A percentile compares a stretch with the other conserved stretches of the same genome.
Evolutionary conservation across 2,888 invertebrate genomes (phyloP).

Genomic region (Cancer borealis): DNA sequence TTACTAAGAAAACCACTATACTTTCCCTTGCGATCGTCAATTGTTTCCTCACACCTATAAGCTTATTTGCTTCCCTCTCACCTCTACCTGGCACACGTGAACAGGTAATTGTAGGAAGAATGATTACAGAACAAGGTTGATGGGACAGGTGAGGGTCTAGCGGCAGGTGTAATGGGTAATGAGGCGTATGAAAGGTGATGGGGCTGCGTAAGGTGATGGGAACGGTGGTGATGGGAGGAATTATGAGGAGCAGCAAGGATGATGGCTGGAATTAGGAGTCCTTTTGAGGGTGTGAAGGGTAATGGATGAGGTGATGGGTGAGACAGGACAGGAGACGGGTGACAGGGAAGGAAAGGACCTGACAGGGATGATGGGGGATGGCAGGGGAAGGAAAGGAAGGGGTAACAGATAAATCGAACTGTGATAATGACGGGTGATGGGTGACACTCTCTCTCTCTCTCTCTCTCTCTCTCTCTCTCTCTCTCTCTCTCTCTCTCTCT

Average conservation of each 20-base stretch:
- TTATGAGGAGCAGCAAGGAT: background rate
- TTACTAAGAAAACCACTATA: too few species aligned
- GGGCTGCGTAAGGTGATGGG: constrained; percentile 21
- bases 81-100: background rate
- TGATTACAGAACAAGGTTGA: background rate
- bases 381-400: background rate
- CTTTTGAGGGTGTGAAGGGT: background rate
- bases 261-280: background rate
- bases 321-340: too few species aligned
- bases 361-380: background rate
- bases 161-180: background rate
- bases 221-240: background rate
- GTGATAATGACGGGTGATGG: background rate
- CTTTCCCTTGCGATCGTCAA: too few species aligned
- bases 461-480: too few species aligned
- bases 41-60: background rate
- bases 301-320: background rate
- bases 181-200: background rate
- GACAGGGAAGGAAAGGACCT: background rate
- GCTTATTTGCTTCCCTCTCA: background rate
- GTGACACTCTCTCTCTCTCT: too few species aligned
- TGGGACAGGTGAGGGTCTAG: background rate
- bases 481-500: too few species aligned
- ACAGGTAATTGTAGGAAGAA: background rate
- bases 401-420: background rate